These are phyloP conservation scores for Mesitornis unicolor DNA, from an alignment of 2,113 vertebrate genomes.

Conservation along the genomic window DNA sequence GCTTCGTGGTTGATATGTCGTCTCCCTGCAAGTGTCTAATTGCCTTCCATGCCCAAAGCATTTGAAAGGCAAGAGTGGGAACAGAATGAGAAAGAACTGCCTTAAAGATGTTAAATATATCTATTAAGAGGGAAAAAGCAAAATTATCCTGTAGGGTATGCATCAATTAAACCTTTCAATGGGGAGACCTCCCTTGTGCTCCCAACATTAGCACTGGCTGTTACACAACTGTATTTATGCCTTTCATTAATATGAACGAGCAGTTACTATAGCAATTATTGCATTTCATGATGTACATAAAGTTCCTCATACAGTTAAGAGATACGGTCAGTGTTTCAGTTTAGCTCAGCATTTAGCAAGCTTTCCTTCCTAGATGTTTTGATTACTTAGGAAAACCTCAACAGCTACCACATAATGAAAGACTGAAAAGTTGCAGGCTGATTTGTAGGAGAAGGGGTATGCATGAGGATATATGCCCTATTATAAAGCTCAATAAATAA, in stretches of 20 bases:
- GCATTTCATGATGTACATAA: slow-evolving; percentile 64
- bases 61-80: slow-evolving; percentile 41
- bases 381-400: slow-evolving; percentile 35
- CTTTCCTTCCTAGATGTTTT: slow-evolving; percentile 53
- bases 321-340: slow-evolving; percentile 61
- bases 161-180: slow-evolving; percentile 60
- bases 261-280: slow-evolving; percentile 66
- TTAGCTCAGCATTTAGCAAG: slow-evolving; percentile 66
- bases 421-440: slow-evolving; percentile 4
- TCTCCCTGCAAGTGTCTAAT: slow-evolving; percentile 51
- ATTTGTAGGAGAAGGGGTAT: slow-evolving; percentile 31
- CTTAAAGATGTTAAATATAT: slow-evolving; percentile 57
- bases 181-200: slow-evolving; percentile 30
- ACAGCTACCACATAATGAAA: slow-evolving; percentile 16
- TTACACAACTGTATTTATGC: slow-evolving; percentile 48
- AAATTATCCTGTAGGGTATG: slow-evolving; percentile 30
- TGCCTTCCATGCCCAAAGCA: slow-evolving; percentile 49
- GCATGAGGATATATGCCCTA: not conserved
- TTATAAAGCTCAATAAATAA: slow-evolving; percentile 63
- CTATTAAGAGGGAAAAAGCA: not conserved
- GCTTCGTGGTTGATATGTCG: not conserved
- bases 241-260: slow-evolving; percentile 67
- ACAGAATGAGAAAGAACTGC: slow-evolving; percentile 23
- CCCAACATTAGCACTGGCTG: slow-evolving; percentile 4
- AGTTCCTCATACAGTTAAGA: slow-evolving; percentile 51